Conservation (phyloP, 2,888 invertebrate species). For the Andrena praecox region DNA sequence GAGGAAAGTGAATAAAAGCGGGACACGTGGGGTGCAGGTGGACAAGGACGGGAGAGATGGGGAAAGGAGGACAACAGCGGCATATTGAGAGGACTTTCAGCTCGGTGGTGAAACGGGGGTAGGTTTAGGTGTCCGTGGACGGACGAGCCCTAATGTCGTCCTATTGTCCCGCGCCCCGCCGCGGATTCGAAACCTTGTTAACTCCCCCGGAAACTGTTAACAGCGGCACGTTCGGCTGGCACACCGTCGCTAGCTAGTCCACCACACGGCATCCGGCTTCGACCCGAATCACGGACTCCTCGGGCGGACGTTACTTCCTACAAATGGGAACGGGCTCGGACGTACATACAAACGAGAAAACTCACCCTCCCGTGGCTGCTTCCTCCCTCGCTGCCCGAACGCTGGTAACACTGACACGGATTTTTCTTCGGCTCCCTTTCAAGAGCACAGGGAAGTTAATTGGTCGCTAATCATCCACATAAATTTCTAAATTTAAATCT, state of each 20-base stretch:
- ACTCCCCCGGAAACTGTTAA: conserved; percentile 83
- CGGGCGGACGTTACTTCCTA: conserved; percentile 59
- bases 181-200: conserved; percentile 82
- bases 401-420: not conserved
- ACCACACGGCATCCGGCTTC: conserved; percentile 59
- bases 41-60: not conserved
- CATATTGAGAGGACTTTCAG: conserved; percentile 35
- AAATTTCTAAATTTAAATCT: no score
- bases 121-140: conserved; percentile 72
- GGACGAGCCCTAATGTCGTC: conserved; percentile 78
- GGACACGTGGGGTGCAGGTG: no score
- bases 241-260: conserved; percentile 43
- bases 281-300: conserved; percentile 67
- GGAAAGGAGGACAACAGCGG: conserved; percentile 20
- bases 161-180: conserved; percentile 79
- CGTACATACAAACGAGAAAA: conserved; percentile 67
- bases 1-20: conserved; percentile 7
- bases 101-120: conserved; percentile 41
- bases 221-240: conserved; percentile 77
- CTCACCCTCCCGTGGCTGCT: not conserved
- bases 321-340: conserved; percentile 57
- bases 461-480: no score
- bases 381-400: not conserved
- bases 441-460: no score
- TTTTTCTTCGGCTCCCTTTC: no score